Base-by-base conservation (phyloP, 2,797 vertebrate genomes). In the Leontopithecus rosalia region DNA sequence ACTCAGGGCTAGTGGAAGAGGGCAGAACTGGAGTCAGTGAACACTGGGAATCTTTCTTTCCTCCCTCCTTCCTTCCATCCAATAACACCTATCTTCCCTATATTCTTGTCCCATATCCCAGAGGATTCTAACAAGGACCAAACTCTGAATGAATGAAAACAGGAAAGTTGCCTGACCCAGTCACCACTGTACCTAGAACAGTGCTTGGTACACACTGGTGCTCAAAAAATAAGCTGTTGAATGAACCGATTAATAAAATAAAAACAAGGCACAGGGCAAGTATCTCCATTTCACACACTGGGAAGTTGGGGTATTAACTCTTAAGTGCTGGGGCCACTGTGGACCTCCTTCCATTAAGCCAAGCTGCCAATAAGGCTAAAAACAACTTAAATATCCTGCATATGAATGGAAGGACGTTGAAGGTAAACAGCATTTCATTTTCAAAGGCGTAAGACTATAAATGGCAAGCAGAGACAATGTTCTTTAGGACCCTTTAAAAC, bases 371-470 rank as follows among this genome's bases (percentile, higher is more conserved):
- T 1, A 46, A 19, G 33, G 58, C 14, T 88, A 57, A 88, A 94
- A 46, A 36, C 58, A 36, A 41, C 22, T 73, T 48, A 6, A 24
- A n/a, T 17, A 43, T 13, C 30, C 61, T 46, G 61, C 19, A 86
- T 30, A n/a, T 41, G 30, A 75, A 64, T 7, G 46, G 80, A 9
- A n/a, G 33, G 26, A 64, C 28, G 39, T 0, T 67, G 24, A 94
- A 73, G 48, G 50, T 12, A 81, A 58, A 86, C 2, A 5, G 14
- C 26, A 82, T 52, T 81, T 64, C 61, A 3, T 75, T 84, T 91
- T 92, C 84, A 96, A 95, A 94, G 39, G 46, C 82, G 19, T 41
- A 20, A 93, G 67, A 90, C 48, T 52, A 41, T 30, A 73, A 43
- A 83, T 14, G 41, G 83, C 46, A 43, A 80, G 43, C 52, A 75